Evolutionary conservation across 1,140 invertebrate species (phyloP), one percentile per base, ranked within the genome.

Genomic region (Dolichoris vasculosae): DNA sequence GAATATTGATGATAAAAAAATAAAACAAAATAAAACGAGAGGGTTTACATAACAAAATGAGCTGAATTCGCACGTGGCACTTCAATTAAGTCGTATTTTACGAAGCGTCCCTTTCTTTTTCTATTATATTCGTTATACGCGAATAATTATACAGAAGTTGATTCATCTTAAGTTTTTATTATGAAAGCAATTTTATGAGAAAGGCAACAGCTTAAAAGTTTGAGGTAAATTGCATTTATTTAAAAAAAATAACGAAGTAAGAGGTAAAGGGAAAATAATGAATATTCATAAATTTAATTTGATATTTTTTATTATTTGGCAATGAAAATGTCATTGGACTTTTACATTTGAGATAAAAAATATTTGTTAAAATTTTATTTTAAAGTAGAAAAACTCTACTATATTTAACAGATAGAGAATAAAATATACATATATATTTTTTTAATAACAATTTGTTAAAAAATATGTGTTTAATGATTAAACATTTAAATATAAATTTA

Each of bases 241-340:
- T 43, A 9, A 51, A 32, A 30, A 48, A 40, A 51, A 67, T 67
- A 35, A 32, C 13, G 3, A 35, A 67, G 23, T 40, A 43, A 73
- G 69, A 26, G n/a, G 55, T 38, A 1, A 83, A 69, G 35, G 63
- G 30, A 15, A 69, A 38, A 69, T 4, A 69, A 84, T 84, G 26
- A 83, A 77, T 84, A 84, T 79, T 46, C 75, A 30, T 59, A 59
- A 55, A 30, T n/a, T 64, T 77, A 30, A 40, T 46, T 46, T 46
- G 32, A 71, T 73, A 26, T 80, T 79, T 79, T 84, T 85, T 85
- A 85, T 85, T 85, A 35, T 38, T 73, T 73, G 1, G n/a, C 32
- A 75, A 85, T 85, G 13, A 40, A 71, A 79, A 32, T 75, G 8
- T 59, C 30, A 48, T 67, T 30, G 20, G 55, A 67, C 59, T 48